Evolutionary conservation across 2,888 invertebrate species (phyloP), one percentile per base, ranked within the genome.

Genomic region (Orchesella flavescens): DNA sequence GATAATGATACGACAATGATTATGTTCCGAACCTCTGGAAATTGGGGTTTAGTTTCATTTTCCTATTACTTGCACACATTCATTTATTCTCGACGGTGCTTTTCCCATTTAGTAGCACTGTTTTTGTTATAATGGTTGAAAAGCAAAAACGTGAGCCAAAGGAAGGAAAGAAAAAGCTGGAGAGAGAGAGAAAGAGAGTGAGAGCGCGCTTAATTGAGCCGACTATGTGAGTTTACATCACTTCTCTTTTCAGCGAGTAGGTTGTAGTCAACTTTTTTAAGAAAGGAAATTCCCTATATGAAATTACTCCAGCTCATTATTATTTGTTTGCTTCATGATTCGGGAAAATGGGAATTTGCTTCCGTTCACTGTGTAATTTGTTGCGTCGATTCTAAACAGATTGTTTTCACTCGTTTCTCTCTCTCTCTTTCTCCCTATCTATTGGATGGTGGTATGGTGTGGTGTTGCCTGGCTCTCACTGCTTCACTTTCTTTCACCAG

Each of bases 1-100:
- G 79, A 69, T 84, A 84, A 84, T 84, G 83, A 79, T 84, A 84
- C 79, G 79, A 71, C 83, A 79, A 84, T 84, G 74, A 71, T 84
- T 84, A 74, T 79, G 79, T 79, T 78, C 63, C 24, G 63, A 74
- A 63, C 63, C 68, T 19, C 61, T 69, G 55, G 55, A 79, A 78
- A 84, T 79, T 74, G 69, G 46, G 75, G 24, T 76, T 75, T 53
- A 65, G 19, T 76, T 78, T 78, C 72, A 65, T 78, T 83, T 69
- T 71, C 83, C 74, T 75, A 79, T 79, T 84, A 71, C 68, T 79
- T 84, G 69, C 74, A 84, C 78, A 75, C 83, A 61, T 53, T 55
- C 77, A 43, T 61, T 59, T 73, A 59, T 19, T 63, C 61, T 17
- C 34, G 15, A 49, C 46, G 44, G 24, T 55, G 23, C 34, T 21